Evolutionary conservation across 2,888 invertebrate genomes (phyloP).

Genomic region (Drosophila sordidula): DNA sequence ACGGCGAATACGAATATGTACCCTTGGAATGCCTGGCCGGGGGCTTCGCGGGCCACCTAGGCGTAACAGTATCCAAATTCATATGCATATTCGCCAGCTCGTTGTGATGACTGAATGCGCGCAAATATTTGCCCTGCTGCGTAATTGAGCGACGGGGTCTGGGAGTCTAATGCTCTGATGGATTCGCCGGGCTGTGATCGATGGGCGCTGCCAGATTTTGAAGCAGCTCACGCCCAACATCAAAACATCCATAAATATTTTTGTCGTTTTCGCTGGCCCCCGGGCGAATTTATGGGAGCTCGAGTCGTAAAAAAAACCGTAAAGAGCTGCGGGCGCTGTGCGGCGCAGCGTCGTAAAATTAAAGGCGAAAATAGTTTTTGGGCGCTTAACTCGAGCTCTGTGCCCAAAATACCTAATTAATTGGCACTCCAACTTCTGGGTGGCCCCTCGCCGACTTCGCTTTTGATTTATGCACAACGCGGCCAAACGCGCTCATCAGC

Average conservation of each 20-base stretch:
- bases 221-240: constrained; percentile 72
- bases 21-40: constrained; percentile 33
- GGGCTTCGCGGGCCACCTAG: constrained; percentile 45
- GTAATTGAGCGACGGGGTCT: constrained; percentile 44
- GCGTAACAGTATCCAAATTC: constrained; percentile 56
- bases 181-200: constrained; percentile 21
- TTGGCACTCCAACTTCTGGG: constrained; percentile 67
- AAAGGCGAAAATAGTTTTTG: constrained; percentile 67
- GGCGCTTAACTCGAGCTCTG: constrained; percentile 57
- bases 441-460: constrained; percentile 53
- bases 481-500: constrained; percentile 58
- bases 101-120: constrained; percentile 33
- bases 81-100: constrained; percentile 57
- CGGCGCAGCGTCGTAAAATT: constrained; percentile 56
- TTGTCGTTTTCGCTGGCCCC: constrained; percentile 63
- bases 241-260: constrained; percentile 79
- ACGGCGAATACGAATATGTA: constrained; percentile 11
- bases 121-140: constrained; percentile 64
- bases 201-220: constrained; percentile 60
- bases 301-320: constrained; percentile 73
- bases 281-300: constrained; percentile 65
- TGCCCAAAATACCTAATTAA: constrained; percentile 77
- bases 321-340: constrained; percentile 37
- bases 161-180: constrained; percentile 13
- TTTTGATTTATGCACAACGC: constrained; percentile 75